phyloP scores from a whole-genome alignment of 2,888 invertebrate genomes.

The Apamea monoglypha region DNA sequence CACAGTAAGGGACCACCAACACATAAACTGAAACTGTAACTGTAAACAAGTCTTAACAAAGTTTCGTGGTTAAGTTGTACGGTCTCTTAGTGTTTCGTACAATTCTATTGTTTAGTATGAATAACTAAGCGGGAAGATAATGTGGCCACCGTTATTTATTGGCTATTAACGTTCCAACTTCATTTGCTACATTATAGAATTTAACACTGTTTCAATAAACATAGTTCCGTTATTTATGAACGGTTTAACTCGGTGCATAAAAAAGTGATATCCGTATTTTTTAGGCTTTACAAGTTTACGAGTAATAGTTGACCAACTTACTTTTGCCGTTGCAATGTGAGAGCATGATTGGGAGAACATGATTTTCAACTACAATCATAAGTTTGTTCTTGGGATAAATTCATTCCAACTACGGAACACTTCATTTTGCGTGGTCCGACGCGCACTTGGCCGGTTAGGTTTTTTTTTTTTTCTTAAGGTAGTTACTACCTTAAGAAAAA shows the following conservation, averaged over 20 bases:
- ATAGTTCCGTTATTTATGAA: conserved; percentile 20
- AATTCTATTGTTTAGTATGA: conserved; percentile 79
- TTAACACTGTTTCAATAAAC: conserved; percentile 55
- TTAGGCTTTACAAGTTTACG: too few relatives aligned
- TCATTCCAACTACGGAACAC: too few relatives aligned
- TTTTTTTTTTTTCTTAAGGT: not conserved
- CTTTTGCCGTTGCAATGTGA: too few relatives aligned
- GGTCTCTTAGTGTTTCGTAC: conserved; percentile 80
- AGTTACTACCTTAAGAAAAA: too few relatives aligned
- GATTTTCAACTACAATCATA: too few relatives aligned
- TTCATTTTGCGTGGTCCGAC: too few relatives aligned
- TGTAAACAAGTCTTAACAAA: conserved; percentile 87
- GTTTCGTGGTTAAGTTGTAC: conserved; percentile 85
- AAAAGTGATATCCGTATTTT: not conserved
- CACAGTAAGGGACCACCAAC: conserved; percentile 79
- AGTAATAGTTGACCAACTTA: too few relatives aligned
- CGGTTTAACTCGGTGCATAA: not conserved
- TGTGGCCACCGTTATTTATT: conserved; percentile 65
- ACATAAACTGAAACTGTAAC: conserved; percentile 85
- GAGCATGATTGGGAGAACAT: too few relatives aligned
- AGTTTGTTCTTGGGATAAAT: too few relatives aligned
- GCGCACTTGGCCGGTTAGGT: too few relatives aligned
- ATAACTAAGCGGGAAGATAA: conserved; percentile 75
- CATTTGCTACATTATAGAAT: conserved; percentile 47
- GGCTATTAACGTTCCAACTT: conserved; percentile 57